phyloP scores from a whole-genome alignment of 2,888 invertebrate genomes.

The Leptinotarsa peninsularis region DNA sequence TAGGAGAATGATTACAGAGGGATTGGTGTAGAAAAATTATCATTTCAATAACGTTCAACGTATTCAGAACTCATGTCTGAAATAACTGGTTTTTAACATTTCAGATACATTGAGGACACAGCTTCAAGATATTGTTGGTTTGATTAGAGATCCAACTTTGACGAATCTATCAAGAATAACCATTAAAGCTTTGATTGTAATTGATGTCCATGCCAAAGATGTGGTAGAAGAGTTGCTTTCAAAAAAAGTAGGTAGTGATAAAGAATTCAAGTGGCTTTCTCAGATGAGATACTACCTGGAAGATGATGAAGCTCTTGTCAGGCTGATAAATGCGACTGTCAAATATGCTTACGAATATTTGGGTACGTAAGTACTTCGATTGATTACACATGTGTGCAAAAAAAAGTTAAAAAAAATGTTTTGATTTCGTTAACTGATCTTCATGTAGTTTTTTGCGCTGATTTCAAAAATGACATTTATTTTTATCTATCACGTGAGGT shows the following conservation, averaged over 20 bases:
- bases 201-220: slow-evolving; percentile 88
- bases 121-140: slow-evolving; percentile 79
- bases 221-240: slow-evolving; percentile 77
- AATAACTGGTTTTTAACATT: background rate
- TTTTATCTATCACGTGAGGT: no score
- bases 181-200: slow-evolving; percentile 84
- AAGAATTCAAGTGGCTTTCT: slow-evolving; percentile 87
- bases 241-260: slow-evolving; percentile 75
- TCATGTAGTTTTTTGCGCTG: no score
- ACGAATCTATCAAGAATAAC: slow-evolving; percentile 80
- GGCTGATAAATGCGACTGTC: slow-evolving; percentile 84
- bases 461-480: no score
- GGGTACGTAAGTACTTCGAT: slow-evolving; percentile 59
- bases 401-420: no score
- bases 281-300: slow-evolving; percentile 82
- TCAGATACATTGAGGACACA: slow-evolving; percentile 66
- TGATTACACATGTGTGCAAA: background rate
- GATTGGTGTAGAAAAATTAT: no score
- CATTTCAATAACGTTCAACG: no score
- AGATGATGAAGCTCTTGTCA: slow-evolving; percentile 75
- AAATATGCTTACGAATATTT: slow-evolving; percentile 87
- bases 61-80: no score
- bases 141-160: slow-evolving; percentile 78
- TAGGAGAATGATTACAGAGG: no score
- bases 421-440: no score